phyloP scores from a whole-genome alignment of 2,888 invertebrate species.

The Pseudococcus jackbeardsleyi region DNA sequence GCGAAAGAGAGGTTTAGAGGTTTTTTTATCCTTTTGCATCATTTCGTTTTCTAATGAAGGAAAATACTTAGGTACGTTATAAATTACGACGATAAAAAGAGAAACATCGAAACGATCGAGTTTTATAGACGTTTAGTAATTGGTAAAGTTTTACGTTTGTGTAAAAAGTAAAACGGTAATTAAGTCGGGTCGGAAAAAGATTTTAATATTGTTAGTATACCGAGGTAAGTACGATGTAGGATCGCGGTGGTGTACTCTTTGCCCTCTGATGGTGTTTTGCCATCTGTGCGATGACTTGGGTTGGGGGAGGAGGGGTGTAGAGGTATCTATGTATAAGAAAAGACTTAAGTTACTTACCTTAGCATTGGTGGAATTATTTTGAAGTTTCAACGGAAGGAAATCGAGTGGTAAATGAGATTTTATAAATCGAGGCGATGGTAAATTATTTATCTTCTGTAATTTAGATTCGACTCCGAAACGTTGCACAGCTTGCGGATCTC shows the following conservation, averaged over 20 bases:
- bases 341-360: slow-evolving; percentile 26
- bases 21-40: not conserved
- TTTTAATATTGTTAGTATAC: slow-evolving; percentile 29
- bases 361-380: slow-evolving; percentile 38
- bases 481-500: slow-evolving; percentile 6
- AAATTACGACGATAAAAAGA: slow-evolving; percentile 38
- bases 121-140: slow-evolving; percentile 43
- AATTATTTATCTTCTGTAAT: slow-evolving; percentile 37
- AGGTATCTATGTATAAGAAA: not conserved
- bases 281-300: too few species aligned
- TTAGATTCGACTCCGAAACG: slow-evolving; percentile 21
- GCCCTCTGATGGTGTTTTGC: not conserved
- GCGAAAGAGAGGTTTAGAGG: not conserved
- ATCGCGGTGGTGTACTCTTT: not conserved
- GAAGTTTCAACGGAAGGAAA: slow-evolving; percentile 41
- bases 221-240: not conserved
- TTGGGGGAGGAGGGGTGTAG: too few species aligned
- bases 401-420: slow-evolving; percentile 55
- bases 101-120: slow-evolving; percentile 41
- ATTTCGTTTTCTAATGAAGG: slow-evolving; percentile 9
- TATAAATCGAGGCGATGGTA: slow-evolving; percentile 21
- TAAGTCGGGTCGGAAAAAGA: slow-evolving; percentile 21
- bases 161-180: slow-evolving; percentile 40
- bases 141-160: slow-evolving; percentile 45
- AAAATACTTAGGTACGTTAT: slow-evolving; percentile 2